Percentiles rank a stretch among this genome's conserved stretches.
These are phyloP conservation scores for Euborellia annulipes DNA, from an alignment of 1,140 invertebrate species.

Conservation along the genomic window DNA sequence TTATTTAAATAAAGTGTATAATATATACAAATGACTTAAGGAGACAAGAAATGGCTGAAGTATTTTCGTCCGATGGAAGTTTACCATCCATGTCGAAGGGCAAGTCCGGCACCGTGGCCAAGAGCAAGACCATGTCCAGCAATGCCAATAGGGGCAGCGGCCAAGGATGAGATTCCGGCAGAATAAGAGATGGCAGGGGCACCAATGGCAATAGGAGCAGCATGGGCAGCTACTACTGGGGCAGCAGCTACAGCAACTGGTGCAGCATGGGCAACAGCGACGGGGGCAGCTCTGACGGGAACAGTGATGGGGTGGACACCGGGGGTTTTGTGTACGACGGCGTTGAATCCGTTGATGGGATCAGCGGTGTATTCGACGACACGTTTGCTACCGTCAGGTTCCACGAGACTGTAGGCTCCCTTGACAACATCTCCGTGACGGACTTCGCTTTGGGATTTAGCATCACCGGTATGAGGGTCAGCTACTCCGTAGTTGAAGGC, in stretches of 20 bases:
- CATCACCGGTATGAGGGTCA: constrained; percentile 24
- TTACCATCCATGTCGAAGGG: too few relatives aligned
- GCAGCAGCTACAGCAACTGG: constrained; percentile 10
- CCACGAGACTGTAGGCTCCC: constrained; percentile 25
- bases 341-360: constrained; percentile 12
- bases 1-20: too few relatives aligned
- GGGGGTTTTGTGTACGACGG: constrained; percentile 10
- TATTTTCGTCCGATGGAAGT: too few relatives aligned
- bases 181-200: too few relatives aligned
- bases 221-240: too few relatives aligned
- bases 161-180: too few relatives aligned
- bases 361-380: constrained; percentile 28
- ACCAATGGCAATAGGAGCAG: not conserved
- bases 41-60: too few relatives aligned
- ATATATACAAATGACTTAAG: too few relatives aligned
- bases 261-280: constrained; percentile 2
- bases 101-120: too few relatives aligned
- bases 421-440: constrained; percentile 27
- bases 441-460: constrained; percentile 24
- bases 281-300: constrained; percentile 5
- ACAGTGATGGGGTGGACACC: too few relatives aligned
- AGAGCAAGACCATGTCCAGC: too few relatives aligned
- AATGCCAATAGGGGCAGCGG: too few relatives aligned
- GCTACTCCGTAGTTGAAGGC: constrained; percentile 26
- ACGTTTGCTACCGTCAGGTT: constrained; percentile 29